phyloP scores from a whole-genome alignment of 2,797 vertebrate genomes.

The Esox masquinongy region DNA sequence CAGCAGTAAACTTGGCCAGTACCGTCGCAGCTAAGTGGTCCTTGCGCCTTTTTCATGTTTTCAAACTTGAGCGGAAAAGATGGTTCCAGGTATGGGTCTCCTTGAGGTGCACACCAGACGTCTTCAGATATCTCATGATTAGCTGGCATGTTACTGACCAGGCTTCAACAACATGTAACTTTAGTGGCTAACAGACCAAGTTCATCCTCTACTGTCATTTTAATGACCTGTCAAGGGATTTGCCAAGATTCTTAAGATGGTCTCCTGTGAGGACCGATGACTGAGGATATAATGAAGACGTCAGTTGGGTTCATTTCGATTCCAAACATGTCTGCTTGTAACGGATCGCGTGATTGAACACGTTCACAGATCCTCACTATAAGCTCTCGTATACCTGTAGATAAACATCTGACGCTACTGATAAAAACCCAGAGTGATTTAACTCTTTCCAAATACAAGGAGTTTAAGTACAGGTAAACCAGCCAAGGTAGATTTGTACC shows the following conservation, averaged over 20 bases:
- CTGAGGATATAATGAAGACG: constrained; percentile 10
- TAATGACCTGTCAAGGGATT: constrained; percentile 22
- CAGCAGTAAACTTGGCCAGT: constrained; percentile 2
- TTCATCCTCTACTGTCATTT: constrained; percentile 39
- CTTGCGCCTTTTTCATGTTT: constrained; percentile 29
- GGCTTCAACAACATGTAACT: constrained; percentile 15
- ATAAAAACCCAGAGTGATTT: no score
- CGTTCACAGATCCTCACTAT: background rate
- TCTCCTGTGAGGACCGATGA: constrained; percentile 11
- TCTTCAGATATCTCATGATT: constrained; percentile 21
- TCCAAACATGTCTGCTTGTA: constrained; percentile 4
- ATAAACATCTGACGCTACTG: no score
- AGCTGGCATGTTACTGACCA: background rate
- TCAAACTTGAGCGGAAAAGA: constrained; percentile 16
- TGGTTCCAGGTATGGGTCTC: constrained; percentile 19
- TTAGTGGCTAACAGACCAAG: constrained; percentile 14
- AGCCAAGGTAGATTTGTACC: no score
- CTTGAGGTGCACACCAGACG: constrained; percentile 10
- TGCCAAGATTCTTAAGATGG: constrained; percentile 41
- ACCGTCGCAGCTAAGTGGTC: constrained; percentile 20
- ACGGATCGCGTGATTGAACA: background rate
- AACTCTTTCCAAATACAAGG: no score
- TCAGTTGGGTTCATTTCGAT: constrained; percentile 5
- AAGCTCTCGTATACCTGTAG: background rate
- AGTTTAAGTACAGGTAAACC: no score